Base-by-base conservation (phyloP, 2,888 invertebrate genomes). In the Platerodrilus igneus region DNA sequence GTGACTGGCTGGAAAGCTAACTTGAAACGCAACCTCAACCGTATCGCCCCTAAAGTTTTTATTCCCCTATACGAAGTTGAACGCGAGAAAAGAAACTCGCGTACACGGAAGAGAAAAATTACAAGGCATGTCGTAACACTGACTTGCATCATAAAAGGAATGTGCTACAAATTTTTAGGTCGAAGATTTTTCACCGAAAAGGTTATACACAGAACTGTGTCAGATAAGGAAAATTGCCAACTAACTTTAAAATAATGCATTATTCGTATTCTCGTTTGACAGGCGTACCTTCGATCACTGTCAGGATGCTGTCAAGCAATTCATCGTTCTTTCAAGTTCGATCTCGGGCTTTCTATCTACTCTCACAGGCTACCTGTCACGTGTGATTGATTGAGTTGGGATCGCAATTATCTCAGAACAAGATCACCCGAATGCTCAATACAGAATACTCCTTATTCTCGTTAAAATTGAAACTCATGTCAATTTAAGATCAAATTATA, bases 311-410 rank as follows among this genome's bases (percentile, higher is more conserved):
- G 43, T 43, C 43, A 32, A 43, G 60, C 59, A 62, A 66, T 65
- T 64, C 64, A 65, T 64, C 64, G 54, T 62, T 56, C 52, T 62
- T 58, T 62, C 60, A 62, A 59, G 62, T 53, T 61, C 56, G 58
- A 60, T 62, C 59, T 44, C 42, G 46, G 52, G 44, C 49, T 43
- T 48, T 52, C 50, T 48, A 52, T 52, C 45, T 51, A 53, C 54
- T 58, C 50, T 52, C 52, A 56, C 51, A 56, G 56, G 59, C 59
- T 56, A 57, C 57, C 62, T 62, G 64, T 63, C 65, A 63, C 64
- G 59, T 62, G 59, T 65, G 65, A 65, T 65, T 62, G 65, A 65
- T 65, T 59, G 59, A 55, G 55, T 59, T 60, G 55, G n/a, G 62
- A 63, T 63, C 56, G 55, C 47, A 52, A 52, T 58, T 58, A 58